Conservation (phyloP, 1,140 invertebrate species). For the Bicyclus anynana region DNA sequence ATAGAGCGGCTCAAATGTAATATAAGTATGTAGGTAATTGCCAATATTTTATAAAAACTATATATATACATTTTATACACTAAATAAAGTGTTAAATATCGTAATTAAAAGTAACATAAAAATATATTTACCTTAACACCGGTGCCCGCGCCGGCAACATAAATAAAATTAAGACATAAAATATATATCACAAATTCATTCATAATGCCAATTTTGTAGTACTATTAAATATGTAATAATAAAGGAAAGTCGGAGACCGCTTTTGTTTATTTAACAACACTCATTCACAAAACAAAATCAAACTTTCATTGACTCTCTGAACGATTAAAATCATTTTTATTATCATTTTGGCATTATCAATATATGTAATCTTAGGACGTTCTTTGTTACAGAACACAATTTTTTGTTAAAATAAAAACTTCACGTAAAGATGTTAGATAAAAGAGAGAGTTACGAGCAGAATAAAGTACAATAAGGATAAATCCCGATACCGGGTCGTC, state of each 20-base stretch:
- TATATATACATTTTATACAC: no score
- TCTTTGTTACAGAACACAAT: slow-evolving; percentile 35
- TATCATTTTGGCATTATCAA: slow-evolving; percentile 52
- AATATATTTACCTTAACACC: slow-evolving; percentile 52
- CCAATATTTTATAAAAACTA: no score
- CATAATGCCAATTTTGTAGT: slow-evolving; percentile 51
- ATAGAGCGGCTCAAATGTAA: no score
- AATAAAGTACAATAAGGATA: slow-evolving; percentile 66
- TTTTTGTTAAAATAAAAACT: slow-evolving; percentile 37
- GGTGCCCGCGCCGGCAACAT: slow-evolving; percentile 42
- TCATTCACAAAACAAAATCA: slow-evolving; percentile 53
- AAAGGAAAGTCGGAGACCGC: slow-evolving; percentile 3
- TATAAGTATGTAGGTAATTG: no score
- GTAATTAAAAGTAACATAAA: slow-evolving; percentile 11
- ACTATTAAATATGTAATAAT: slow-evolving; percentile 30
- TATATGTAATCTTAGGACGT: slow-evolving; percentile 26
- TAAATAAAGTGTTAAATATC: neutral
- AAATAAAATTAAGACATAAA: slow-evolving; percentile 54
- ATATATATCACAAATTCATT: slow-evolving; percentile 55
- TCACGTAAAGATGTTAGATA: slow-evolving; percentile 45
- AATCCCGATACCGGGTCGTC: slow-evolving; percentile 50
- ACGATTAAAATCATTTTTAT: slow-evolving; percentile 34
- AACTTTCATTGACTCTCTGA: slow-evolving; percentile 33
- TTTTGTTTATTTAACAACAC: slow-evolving; percentile 47
- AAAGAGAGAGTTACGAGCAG: slow-evolving; percentile 56